These are phyloP conservation scores for Caenorhabditis brenneri DNA, from an alignment of 1,140 invertebrate genomes.

Conservation along the genomic window DNA sequence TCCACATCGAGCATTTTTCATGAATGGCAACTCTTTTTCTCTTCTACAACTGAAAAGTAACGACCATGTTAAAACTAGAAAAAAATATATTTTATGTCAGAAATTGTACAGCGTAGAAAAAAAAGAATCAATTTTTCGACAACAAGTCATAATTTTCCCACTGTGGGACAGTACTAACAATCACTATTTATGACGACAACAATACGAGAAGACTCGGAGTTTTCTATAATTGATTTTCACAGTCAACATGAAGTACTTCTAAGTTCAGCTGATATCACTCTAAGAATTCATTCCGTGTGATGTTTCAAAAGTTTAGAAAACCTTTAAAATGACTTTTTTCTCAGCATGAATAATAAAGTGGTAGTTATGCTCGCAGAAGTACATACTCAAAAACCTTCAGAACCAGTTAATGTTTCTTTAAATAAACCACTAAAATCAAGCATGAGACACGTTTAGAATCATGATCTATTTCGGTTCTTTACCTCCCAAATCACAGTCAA, in stretches of 20 bases:
- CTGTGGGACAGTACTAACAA: background rate
- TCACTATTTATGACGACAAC: no score
- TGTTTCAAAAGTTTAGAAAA: no score
- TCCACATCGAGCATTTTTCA: conserved; percentile 5
- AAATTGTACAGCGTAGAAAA: background rate
- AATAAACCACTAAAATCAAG: conserved; percentile 17
- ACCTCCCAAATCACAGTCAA: background rate
- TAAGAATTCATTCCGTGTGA: no score
- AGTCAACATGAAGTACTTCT: no score
- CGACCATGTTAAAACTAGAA: background rate
- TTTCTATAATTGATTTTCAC: no score
- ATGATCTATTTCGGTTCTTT: conserved; percentile 23
- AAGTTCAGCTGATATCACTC: no score
- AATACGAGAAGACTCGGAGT: no score
- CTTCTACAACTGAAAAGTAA: background rate
- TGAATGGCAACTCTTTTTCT: conserved; percentile 34
- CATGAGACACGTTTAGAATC: background rate
- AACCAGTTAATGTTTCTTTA: conserved; percentile 16
- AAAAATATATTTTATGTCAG: background rate
- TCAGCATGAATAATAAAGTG: background rate
- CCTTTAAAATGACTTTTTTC: no score
- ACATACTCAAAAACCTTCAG: background rate
- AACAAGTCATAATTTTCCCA: background rate
- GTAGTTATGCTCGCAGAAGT: no score
- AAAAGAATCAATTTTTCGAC: background rate